Evolutionary conservation across 53 echinoderm and acorn worm genomes (phyloP), one percentile per base, ranked within the genome.

Genomic region (Hippasteria phrygiana): DNA sequence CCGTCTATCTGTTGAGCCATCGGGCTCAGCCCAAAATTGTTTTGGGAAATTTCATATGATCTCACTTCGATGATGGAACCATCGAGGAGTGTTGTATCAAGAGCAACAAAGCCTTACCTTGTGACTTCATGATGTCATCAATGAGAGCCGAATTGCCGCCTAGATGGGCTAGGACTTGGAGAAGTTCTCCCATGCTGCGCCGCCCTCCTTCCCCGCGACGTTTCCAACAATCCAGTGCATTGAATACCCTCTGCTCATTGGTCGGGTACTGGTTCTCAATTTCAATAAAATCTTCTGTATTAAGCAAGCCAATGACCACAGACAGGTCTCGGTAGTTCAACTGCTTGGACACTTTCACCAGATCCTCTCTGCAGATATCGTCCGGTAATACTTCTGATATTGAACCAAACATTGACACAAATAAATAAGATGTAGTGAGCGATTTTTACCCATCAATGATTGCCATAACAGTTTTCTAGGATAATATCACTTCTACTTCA

Each of bases 51-150:
- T n/a, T n/a, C n/a, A n/a, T n/a, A n/a, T n/a, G n/a, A n/a, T n/a
- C n/a, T n/a, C n/a, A n/a, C n/a, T n/a, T n/a, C n/a, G n/a, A n/a
- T n/a, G n/a, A n/a, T n/a, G n/a, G n/a, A n/a, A n/a, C n/a, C n/a
- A n/a, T n/a, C n/a, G n/a, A n/a, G n/a, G n/a, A n/a, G n/a, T n/a
- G n/a, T n/a, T n/a, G n/a, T n/a, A n/a, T n/a, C n/a, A n/a, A n/a
- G n/a, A n/a, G n/a, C n/a, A n/a, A n/a, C n/a, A n/a, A n/a, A n/a
- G n/a, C 72, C 88, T 77, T 65, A 88, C 88, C 88, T 1, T 31
- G 39, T 51, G 28, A 33, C 47, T 22, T 83, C 74, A 66, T 88
- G 88, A 88, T 67, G 5, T 75, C 66, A 64, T 89, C 79, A n/a
- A 89, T 33, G 51, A 89, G 41, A 6, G 29, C 39, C 13, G 39